These are phyloP conservation scores for Heliornis fulica DNA, from an alignment of 2,113 vertebrate genomes.

Conservation along the genomic window DNA sequence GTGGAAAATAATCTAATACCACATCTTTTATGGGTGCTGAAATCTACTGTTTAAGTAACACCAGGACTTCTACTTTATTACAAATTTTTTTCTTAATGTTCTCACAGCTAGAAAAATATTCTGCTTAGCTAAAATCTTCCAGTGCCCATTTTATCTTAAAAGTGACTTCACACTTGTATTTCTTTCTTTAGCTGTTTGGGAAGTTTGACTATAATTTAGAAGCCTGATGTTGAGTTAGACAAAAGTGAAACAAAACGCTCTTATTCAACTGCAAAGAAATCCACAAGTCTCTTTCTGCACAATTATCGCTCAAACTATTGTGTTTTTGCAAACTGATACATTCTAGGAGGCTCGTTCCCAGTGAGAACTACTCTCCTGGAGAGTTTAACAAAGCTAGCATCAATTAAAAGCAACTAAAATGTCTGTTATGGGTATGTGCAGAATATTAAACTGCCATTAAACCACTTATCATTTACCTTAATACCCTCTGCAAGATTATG, in stretches of 20 bases:
- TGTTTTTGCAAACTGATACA: slow-evolving; percentile 63
- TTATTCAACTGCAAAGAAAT: slow-evolving; percentile 35
- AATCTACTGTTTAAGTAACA: slow-evolving; percentile 31
- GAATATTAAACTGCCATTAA: slow-evolving; percentile 37
- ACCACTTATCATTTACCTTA: neutral
- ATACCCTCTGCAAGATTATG: neutral
- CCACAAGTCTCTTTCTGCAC: slow-evolving; percentile 36
- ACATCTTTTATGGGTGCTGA: neutral
- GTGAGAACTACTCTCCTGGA: slow-evolving; percentile 58
- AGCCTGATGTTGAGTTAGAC: neutral
- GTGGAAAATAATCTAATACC: slow-evolving; percentile 33
- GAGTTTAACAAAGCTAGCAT: slow-evolving; percentile 56
- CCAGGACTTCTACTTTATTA: neutral
- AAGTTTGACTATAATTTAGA: slow-evolving; percentile 30
- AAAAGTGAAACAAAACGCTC: slow-evolving; percentile 37
- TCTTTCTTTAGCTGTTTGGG: slow-evolving; percentile 38
- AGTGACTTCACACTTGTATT: neutral
- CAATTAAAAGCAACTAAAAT: slow-evolving; percentile 55
- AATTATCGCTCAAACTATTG: slow-evolving; percentile 30
- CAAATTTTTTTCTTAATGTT: neutral
- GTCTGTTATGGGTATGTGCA: slow-evolving; percentile 15
- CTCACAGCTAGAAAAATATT: slow-evolving; percentile 9
- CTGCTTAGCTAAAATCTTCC: slow-evolving; percentile 32
- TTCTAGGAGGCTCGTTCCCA: slow-evolving; percentile 57
- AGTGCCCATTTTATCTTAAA: neutral